Evolutionary conservation across 2,888 invertebrate species (phyloP), one percentile per base, ranked within the genome.

Genomic region (Exocentrus adspersus): DNA sequence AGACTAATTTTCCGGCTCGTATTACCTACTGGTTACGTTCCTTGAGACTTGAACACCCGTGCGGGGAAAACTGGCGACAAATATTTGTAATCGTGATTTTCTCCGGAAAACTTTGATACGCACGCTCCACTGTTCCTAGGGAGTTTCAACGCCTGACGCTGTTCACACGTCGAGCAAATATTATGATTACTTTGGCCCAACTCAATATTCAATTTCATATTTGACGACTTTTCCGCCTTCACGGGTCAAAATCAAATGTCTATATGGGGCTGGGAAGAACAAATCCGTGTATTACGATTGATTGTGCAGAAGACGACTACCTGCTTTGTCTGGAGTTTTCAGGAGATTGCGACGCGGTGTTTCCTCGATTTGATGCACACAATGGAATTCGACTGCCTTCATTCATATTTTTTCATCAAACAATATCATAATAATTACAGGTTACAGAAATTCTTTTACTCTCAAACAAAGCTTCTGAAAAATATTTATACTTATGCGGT

Each of bases 111-210:
- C n/a, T 20, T 57, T 30, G 17, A 45, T 32, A 46, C 28, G 19
- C 45, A 43, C 57, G 24, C 17, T 51, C 42, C 43, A 24, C 46
- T 52, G 53, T 59, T 48, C 37, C 7, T 19, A 60, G 45, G 59
- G 64, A 63, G 65, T 66, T 68, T 68, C 62, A 64, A 67, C 53
- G 66, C 69, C 61, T 58, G 56, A 62, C 67, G 61, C 64, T 60
- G 77, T 78, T 79, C 77, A 72, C 79, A 78, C 79, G 78, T 78
- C 76, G 77, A 69, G 77, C 78, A 80, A 81, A 81, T 81, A 80
- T 81, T 80, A 78, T 79, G 79, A 81, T 81, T 81, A 75, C 80
- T 79, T 79, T 78, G 77, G 76, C 75, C 64, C 72, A 77, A 75
- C 76, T 76, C 77, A 71, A 79, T 79, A 78, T 79, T 79, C 78